Base-by-base conservation (phyloP, 2,888 invertebrate genomes). In the Cosmopolites sordidus region DNA sequence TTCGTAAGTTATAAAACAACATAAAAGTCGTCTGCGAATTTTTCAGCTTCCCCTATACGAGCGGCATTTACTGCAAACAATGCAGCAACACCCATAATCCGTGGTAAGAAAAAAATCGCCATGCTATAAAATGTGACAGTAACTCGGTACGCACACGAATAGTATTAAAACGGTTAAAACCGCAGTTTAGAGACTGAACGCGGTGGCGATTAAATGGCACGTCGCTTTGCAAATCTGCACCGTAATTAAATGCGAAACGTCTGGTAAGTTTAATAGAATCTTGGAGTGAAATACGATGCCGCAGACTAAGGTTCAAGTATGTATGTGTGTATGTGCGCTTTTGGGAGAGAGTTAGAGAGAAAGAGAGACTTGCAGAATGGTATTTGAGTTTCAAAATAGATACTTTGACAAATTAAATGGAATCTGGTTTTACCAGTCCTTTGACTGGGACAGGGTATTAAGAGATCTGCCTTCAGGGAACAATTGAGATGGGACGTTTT, bases 171-270 rank as follows among this genome's bases (percentile, higher is more conserved):
- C 52, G 39, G 40, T 44, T 48, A 44, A 45, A 54, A 8, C 48
- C 40, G 29, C 45, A 49, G 45, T 54, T 54, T 54, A 54, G 44
- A 45, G 44, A 41, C 48, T 45, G 40, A 52, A 18, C 39, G 43
- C 43, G 47, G 16, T 47, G 43, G 29, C 52, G 52, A 44, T 33
- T 33, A 33, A 33, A 33, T 33, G 33, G 33, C 33, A 33, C 33
- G 33, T 33, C 41, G 18, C 41, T 49, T 50, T 44, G 48, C 51
- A 49, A 54, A 56, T 58, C 54, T 56, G 48, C 50, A 54, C 51
- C 45, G 53, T 56, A 58, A 58, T 58, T 56, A 58, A 58, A 56
- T 54, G 50, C 45, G 53, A 58, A 55, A 55, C 37, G 58, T 58
- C 58, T 56, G 56, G 47, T 53, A 54, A 54, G 47, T 58, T 53